Evolutionary conservation across 2,113 vertebrate species (phyloP), one percentile per base, ranked within the genome.

Genomic region (Lycaon pictus): DNA sequence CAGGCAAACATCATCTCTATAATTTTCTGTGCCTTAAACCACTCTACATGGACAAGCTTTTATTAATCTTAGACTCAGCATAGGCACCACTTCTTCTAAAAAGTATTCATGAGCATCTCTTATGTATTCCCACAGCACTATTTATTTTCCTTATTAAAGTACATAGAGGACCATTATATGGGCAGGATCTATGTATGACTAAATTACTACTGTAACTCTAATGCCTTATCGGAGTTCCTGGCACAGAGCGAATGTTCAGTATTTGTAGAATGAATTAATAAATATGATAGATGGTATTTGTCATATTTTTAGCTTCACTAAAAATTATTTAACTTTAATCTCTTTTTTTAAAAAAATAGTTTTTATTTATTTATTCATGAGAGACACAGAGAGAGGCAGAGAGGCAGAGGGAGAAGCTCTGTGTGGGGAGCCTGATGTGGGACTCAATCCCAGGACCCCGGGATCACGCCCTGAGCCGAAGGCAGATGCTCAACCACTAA

Each of bases 251-350:
- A 76, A 76, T n/a, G 27, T 25, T 77, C 71, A 94, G 62, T 58
- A 90, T 63, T 92, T 87, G 15, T 53, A 94, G 11, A 88, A 84
- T 88, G 3, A 60, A 88, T 67, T 58, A 93, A 92, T 86, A 88
- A 90, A 90, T 23, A 90, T 55, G 4, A 81, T 35, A 65, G 2
- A 58, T 53, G 4, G 2, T n/a, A 69, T 79, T 20, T 71, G 19
- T 58, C 67, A 60, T 48, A 48, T n/a, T 86, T 88, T 43, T 79
- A 37, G 17, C 25, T 81, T 96, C 22, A 67, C 29, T 58, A 51
- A 80, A 79, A 95, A 65, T 72, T 10, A 93, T 25, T 90, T 81
- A 85, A 88, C 60, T 90, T 72, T 69, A 93, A 80, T 88, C 51
- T 79, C 37, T 43, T 43, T 43, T 7, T 43, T 43, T 7, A 43